Evolutionary conservation across 2,113 vertebrate genomes (phyloP).

Genomic region (Elanus axillaris): DNA sequence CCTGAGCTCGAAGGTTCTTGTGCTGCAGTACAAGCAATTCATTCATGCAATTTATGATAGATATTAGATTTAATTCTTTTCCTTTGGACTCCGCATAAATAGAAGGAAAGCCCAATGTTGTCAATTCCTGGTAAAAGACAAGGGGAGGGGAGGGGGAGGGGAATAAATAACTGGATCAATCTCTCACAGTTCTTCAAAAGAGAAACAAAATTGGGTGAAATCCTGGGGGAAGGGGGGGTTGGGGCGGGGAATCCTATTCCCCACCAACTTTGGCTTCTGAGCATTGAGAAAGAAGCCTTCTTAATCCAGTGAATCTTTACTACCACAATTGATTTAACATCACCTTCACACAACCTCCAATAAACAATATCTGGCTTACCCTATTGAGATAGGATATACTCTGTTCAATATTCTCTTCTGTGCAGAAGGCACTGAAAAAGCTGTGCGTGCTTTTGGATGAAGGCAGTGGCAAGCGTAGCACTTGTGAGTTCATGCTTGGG

Average conservation of each 20-base stretch:
- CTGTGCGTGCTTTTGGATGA: constrained; percentile 77
- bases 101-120: constrained; percentile 83
- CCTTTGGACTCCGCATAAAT: constrained; percentile 77
- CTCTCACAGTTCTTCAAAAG: background rate
- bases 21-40: constrained; percentile 86
- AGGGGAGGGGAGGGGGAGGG: background rate
- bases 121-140: constrained; percentile 80
- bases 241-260: background rate
- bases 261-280: background rate
- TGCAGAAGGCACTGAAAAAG: constrained; percentile 89
- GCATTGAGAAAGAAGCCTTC: background rate
- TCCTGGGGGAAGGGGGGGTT: too few species aligned
- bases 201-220: background rate
- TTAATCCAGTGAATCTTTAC: background rate
- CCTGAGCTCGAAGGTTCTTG: constrained; percentile 79
- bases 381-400: constrained; percentile 89
- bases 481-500: constrained; percentile 74
- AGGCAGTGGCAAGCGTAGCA: constrained; percentile 74
- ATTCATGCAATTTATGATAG: constrained; percentile 86
- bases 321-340: background rate
- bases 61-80: constrained; percentile 76
- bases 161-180: background rate
- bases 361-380: constrained; percentile 68
- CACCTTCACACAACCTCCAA: background rate
- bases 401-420: constrained; percentile 88